These are phyloP conservation scores for Crotalus tigris DNA, from an alignment of 2,113 vertebrate genomes.

Conservation along the genomic window DNA sequence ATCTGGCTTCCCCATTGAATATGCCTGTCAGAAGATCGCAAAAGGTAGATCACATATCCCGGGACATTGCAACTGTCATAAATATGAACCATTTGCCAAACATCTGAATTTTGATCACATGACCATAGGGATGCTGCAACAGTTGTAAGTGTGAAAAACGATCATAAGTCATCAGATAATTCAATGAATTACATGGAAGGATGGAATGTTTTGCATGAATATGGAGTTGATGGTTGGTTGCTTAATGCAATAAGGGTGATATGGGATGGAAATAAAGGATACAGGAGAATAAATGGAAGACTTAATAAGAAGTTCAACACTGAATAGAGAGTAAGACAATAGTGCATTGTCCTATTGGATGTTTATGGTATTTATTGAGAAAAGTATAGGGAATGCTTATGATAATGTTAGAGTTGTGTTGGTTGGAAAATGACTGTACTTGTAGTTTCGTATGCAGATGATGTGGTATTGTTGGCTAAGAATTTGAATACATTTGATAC, in stretches of 20 bases:
- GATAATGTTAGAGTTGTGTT: not conserved
- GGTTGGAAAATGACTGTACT: not conserved
- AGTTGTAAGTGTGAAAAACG: too few relatives aligned
- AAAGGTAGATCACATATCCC: not conserved
- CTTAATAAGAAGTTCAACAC: not conserved
- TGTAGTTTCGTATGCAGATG: not conserved
- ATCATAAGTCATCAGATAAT: not conserved
- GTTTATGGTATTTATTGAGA: not conserved
- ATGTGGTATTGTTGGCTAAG: not conserved
- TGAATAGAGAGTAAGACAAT: not conserved
- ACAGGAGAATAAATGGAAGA: not conserved
- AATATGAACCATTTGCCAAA: too few relatives aligned
- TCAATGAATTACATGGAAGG: not conserved
- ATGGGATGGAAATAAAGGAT: not conserved
- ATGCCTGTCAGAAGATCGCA: not conserved
- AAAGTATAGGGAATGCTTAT: not conserved
- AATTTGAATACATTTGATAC: not conserved
- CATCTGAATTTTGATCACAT: too few relatives aligned
- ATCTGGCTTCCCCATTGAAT: not conserved
- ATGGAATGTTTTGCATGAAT: not conserved
- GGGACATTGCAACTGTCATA: not conserved
- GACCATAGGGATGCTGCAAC: too few relatives aligned
- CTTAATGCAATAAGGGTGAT: not conserved
- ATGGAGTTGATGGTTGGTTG: not conserved
- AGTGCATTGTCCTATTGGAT: not conserved